Percentiles rank a stretch among this genome's conserved stretches.
Conservation (phyloP, 2,113 vertebrate species). For the Brachirus orientalis region DNA sequence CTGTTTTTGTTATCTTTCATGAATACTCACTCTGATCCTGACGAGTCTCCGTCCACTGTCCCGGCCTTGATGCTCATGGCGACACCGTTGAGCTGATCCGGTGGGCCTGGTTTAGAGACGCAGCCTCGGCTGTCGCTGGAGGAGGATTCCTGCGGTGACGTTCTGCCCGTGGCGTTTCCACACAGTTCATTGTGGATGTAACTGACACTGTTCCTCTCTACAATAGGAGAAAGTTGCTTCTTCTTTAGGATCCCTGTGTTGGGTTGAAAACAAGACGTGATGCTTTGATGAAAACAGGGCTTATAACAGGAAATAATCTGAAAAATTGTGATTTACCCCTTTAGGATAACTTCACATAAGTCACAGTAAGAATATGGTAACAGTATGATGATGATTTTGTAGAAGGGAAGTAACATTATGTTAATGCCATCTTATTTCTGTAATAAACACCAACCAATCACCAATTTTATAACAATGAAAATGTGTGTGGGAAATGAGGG, state of each 20-base stretch:
- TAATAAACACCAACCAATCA: too few species aligned
- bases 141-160: conserved; percentile 81
- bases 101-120: conserved; percentile 72
- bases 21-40: conserved; percentile 93
- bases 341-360: too few species aligned
- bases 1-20: not conserved
- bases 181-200: conserved; percentile 81
- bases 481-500: too few species aligned
- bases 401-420: too few species aligned
- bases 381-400: too few species aligned
- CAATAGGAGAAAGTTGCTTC: conserved; percentile 88
- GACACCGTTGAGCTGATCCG: conserved; percentile 85
- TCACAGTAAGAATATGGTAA: too few species aligned
- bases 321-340: too few species aligned
- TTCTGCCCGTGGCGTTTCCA: conserved; percentile 61
- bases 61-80: conserved; percentile 89
- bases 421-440: too few species aligned
- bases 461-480: too few species aligned
- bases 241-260: conserved; percentile 90
- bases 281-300: too few species aligned
- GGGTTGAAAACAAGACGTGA: not conserved
- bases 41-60: conserved; percentile 91
- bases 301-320: not conserved
- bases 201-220: conserved; percentile 86
- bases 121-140: conserved; percentile 79